Percentiles rank a stretch among this genome's conserved stretches.
Conservation (phyloP, 2,113 vertebrate species). For the Myanophis thanlyinensis region DNA sequence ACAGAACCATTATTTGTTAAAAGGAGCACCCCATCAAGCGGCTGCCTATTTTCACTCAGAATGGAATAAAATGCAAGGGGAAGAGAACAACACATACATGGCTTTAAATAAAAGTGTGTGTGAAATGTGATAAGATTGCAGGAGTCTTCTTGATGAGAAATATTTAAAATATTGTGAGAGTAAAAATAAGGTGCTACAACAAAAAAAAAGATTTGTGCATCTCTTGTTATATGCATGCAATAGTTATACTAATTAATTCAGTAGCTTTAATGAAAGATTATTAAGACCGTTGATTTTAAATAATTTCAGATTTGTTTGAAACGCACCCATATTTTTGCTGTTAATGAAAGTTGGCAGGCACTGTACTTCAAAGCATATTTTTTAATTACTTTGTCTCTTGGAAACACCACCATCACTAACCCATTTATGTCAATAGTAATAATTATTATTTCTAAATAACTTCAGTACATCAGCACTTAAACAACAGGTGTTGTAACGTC, state of each 20-base stretch:
- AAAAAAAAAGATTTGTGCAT: not conserved
- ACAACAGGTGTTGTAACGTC: conserved; percentile 29
- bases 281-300: not conserved
- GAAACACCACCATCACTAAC: conserved; percentile 34
- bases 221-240: not conserved
- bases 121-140: not conserved
- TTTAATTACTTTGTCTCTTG: conserved; percentile 32
- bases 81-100: not conserved
- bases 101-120: not conserved
- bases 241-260: not conserved
- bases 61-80: not conserved
- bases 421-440: conserved; percentile 48
- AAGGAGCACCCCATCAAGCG: not conserved
- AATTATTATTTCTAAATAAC: conserved; percentile 40
- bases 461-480: conserved; percentile 37
- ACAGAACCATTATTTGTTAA: not conserved
- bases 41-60: not conserved
- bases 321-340: not conserved
- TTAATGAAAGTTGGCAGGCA: conserved; percentile 9
- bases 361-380: not conserved
- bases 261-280: not conserved
- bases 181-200: not conserved
- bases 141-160: not conserved
- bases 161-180: not conserved
- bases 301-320: not conserved